Evolutionary conservation across 2,888 invertebrate genomes (phyloP).

Genomic region (Nephrotoma flavescens): DNA sequence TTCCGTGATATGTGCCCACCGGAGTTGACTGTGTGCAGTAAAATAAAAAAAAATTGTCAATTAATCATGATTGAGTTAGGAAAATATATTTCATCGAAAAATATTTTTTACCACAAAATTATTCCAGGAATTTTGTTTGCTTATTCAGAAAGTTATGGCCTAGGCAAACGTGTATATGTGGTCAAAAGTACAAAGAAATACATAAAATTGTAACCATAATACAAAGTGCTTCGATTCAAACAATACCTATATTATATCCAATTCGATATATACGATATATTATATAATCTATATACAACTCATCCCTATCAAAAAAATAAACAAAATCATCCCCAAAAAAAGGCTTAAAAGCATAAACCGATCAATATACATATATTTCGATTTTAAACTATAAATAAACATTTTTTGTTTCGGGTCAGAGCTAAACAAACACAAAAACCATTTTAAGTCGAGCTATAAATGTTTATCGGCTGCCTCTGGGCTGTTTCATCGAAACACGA

Average conservation of each 20-base stretch:
- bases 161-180: not conserved
- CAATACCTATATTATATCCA: not conserved
- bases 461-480: too few species aligned
- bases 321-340: not conserved
- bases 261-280: not conserved
- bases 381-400: not conserved
- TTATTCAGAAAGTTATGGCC: not conserved
- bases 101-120: not conserved
- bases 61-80: not conserved
- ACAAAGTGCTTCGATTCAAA: too few species aligned
- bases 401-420: not conserved
- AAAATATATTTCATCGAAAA: not conserved
- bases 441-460: too few species aligned
- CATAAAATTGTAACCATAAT: too few species aligned
- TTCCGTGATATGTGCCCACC: too few species aligned
- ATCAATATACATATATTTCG: not conserved
- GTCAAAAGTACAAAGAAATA: not conserved
- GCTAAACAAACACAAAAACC: too few species aligned
- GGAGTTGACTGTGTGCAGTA: too few species aligned
- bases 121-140: not conserved
- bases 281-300: too few species aligned
- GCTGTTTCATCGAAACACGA: too few species aligned
- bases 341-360: not conserved
- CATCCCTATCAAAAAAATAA: not conserved
- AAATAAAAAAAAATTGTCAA: not conserved